phyloP scores from a whole-genome alignment of 1,140 invertebrate species.

The Spodoptera litura region DNA sequence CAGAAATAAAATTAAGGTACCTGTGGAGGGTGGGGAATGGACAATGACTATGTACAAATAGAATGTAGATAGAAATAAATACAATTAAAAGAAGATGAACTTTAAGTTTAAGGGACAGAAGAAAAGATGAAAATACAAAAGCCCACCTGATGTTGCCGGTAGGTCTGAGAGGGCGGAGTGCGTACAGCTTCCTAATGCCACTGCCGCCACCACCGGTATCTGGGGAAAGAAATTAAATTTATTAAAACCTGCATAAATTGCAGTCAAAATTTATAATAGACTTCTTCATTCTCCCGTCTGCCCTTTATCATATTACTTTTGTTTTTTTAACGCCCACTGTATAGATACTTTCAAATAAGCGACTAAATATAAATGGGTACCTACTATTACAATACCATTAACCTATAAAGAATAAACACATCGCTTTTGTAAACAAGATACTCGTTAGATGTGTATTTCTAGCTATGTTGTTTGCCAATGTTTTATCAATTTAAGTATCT shows the following conservation, averaged over 20 bases:
- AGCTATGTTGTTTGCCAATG: not conserved
- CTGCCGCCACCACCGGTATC: slow-evolving; percentile 69
- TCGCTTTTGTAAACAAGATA: too few species aligned
- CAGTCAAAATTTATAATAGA: not conserved
- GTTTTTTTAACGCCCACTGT: too few species aligned
- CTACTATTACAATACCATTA: too few species aligned
- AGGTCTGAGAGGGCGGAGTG: slow-evolving; percentile 76
- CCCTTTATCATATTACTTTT: too few species aligned
- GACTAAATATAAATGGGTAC: too few species aligned
- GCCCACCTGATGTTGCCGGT: slow-evolving; percentile 77
- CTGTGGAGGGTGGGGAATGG: not conserved
- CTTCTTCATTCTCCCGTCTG: too few species aligned
- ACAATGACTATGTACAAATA: not conserved
- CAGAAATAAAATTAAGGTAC: not conserved
- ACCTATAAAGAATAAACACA: too few species aligned
- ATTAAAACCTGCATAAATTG: not conserved
- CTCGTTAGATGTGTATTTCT: not conserved
- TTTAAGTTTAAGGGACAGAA: slow-evolving; percentile 6
- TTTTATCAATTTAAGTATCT: not conserved
- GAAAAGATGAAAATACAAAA: not conserved
- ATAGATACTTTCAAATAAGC: too few species aligned
- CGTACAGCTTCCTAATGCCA: slow-evolving; percentile 72
- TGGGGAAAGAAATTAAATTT: slow-evolving; percentile 37
- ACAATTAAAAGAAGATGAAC: too few species aligned
- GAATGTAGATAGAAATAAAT: not conserved